phyloP scores from a whole-genome alignment of 2,888 invertebrate genomes.

The Polymixis flavicincta region DNA sequence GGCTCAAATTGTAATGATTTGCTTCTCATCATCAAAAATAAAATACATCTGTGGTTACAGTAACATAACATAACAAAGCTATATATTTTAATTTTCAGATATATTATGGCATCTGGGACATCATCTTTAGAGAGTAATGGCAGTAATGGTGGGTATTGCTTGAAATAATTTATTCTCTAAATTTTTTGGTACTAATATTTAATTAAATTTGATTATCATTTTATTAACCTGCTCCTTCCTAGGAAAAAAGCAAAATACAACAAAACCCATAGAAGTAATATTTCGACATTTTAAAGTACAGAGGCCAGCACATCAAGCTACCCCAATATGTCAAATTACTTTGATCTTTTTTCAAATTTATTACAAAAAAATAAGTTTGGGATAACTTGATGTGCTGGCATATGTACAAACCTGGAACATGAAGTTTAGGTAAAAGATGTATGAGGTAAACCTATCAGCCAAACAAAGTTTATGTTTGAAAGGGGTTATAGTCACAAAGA shows the following conservation, averaged over 20 bases:
- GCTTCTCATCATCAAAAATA: neutral
- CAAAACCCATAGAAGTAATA: neutral
- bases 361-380: no score
- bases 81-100: slow-evolving; percentile 76
- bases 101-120: slow-evolving; percentile 94
- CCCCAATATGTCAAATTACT: no score
- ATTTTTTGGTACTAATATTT: neutral
- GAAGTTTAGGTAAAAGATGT: neutral
- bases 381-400: no score
- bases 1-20: neutral
- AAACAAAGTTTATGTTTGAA: neutral
- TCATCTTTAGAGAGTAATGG: slow-evolving; percentile 95
- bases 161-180: neutral
- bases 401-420: no score
- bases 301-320: no score
- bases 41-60: neutral
- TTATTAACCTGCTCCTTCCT: neutral
- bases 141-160: slow-evolving; percentile 92
- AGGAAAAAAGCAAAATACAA: neutral
- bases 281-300: neutral
- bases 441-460: neutral
- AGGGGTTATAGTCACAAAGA: neutral
- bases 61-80: neutral
- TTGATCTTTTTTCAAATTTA: no score
- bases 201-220: neutral